A percentile compares a stretch with the other conserved stretches of the same genome.
Conservation (phyloP, 2,113 vertebrate species). For the Hypanus sabinus region DNA sequence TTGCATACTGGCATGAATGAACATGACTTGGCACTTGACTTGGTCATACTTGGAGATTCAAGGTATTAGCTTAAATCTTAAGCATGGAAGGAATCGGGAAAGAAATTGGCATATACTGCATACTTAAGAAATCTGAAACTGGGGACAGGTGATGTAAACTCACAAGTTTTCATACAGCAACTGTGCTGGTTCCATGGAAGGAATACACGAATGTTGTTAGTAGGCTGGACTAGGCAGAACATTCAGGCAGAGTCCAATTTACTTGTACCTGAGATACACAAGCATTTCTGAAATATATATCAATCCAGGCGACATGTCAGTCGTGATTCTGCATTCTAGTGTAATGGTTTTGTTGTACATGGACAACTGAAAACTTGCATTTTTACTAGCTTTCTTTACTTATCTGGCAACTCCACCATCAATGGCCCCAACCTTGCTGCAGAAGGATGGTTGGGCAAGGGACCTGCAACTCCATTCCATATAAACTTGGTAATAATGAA, state of each 20-base stretch:
- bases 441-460: too few species aligned
- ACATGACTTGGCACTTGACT: neutral
- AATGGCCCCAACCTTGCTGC: too few species aligned
- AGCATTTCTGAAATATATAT: neutral
- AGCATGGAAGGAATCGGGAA: neutral
- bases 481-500: too few species aligned
- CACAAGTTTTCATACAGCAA: neutral
- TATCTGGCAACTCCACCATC: neutral
- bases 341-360: neutral
- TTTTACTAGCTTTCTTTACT: neutral
- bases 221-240: neutral
- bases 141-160: neutral
- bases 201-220: neutral
- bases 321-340: neutral
- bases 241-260: neutral
- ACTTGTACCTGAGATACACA: neutral
- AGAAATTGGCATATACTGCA: neutral
- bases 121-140: neutral
- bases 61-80: neutral
- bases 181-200: neutral
- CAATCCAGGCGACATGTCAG: neutral
- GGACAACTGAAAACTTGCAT: neutral
- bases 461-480: too few species aligned
- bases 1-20: neutral
- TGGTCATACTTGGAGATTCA: neutral